A percentile compares a stretch with the other conserved stretches of the same genome.
These are phyloP conservation scores for Ginglymostoma cirratum DNA, from an alignment of 2,113 vertebrate genomes.

Conservation along the genomic window DNA sequence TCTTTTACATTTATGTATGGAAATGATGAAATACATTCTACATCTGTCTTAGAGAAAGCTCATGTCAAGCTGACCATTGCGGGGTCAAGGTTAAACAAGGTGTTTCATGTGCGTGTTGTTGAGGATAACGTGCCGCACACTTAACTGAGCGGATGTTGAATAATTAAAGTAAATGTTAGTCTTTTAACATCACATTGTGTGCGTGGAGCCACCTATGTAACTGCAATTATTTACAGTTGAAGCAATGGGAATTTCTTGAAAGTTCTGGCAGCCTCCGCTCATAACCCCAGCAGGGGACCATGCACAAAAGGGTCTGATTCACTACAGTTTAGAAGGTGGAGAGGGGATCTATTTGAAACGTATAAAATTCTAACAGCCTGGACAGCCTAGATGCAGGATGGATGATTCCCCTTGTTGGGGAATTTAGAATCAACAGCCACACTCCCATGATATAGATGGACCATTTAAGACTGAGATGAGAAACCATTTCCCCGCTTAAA, in stretches of 20 bases:
- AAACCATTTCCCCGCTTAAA: too few relatives aligned
- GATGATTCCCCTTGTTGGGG: too few relatives aligned
- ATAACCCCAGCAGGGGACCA: neutral
- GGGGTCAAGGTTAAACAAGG: neutral
- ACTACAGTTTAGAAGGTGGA: too few relatives aligned
- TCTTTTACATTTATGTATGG: neutral
- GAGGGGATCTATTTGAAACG: too few relatives aligned
- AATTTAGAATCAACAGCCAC: too few relatives aligned
- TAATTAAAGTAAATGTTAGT: neutral
- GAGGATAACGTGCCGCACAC: neutral
- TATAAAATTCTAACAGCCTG: too few relatives aligned
- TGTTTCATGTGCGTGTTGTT: neutral
- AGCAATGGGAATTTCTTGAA: neutral
- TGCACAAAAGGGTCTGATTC: too few relatives aligned
- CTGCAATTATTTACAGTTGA: neutral
- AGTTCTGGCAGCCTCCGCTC: neutral
- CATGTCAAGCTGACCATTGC: neutral
- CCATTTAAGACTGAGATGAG: too few relatives aligned
- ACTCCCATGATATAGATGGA: too few relatives aligned
- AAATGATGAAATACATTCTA: neutral
- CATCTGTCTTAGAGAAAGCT: neutral
- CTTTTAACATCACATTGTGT: neutral
- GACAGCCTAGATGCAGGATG: too few relatives aligned
- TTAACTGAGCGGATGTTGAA: neutral
- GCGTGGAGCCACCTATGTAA: neutral